These are phyloP conservation scores for Morinoia aosen DNA, from an alignment of 2,888 invertebrate genomes.

Conservation along the genomic window DNA sequence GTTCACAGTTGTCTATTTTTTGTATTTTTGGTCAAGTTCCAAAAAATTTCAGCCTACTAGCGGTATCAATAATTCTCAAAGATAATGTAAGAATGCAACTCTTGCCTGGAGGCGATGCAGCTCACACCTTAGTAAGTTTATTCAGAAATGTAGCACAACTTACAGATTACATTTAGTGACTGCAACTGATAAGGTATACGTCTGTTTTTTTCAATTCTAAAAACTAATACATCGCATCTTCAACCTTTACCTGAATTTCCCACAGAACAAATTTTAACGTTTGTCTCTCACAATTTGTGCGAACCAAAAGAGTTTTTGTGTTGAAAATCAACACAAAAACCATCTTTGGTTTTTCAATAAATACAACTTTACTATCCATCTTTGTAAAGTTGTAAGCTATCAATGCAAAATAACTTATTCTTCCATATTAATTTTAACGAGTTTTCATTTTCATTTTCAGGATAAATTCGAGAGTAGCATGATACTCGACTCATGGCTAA, in stretches of 20 bases:
- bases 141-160: background rate
- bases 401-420: background rate
- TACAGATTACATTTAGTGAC: too few relatives aligned
- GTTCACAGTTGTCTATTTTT: too few relatives aligned
- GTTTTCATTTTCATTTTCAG: background rate
- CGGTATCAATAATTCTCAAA: too few relatives aligned
- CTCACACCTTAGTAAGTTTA: background rate
- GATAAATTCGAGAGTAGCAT: background rate
- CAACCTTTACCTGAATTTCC: background rate
- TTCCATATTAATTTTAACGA: background rate
- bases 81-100: background rate
- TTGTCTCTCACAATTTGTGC: background rate
- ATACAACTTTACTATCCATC: too few relatives aligned
- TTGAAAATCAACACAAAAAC: too few relatives aligned
- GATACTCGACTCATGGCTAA: constrained; percentile 7
- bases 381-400: background rate
- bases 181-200: too few relatives aligned
- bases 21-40: too few relatives aligned
- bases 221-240: background rate
- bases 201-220: background rate
- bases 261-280: background rate
- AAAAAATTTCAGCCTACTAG: too few relatives aligned
- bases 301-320: too few relatives aligned
- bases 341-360: too few relatives aligned
- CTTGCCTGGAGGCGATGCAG: background rate